Evolutionary conservation across 2,113 vertebrate species (phyloP), one percentile per base, ranked within the genome.

Genomic region (Nestor notabilis): DNA sequence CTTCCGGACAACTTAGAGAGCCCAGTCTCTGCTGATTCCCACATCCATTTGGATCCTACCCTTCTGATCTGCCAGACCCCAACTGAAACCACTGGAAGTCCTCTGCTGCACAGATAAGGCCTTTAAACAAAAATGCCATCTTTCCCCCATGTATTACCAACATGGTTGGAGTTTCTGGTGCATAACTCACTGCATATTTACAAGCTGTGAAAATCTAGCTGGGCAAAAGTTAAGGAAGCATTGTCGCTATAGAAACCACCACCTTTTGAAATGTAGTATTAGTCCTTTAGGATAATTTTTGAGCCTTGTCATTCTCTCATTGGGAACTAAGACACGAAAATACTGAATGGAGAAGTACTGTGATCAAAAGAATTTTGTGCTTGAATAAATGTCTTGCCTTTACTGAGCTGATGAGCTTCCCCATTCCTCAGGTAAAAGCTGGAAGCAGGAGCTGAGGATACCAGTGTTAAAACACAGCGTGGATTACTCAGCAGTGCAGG

Each of bases 161-260:
- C 92, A 88, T 63, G 37, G 53, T 5, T 83, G 72, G 53, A 52
- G 56, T 43, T 86, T 72, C 12, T 79, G 86, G 82, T 72, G 69
- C 50, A 63, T 33, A 93, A 94, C 46, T 19, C 50, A 46, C 25
- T 63, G 58, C 46, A 37, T 52, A 92, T 90, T 89, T 88, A 77
- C 75, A 88, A 66, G 71, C 75, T 60, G 46, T 58, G 68, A 91
- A 93, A 93, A 92, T 50, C 46, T 35, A 76, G 44, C 75, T n/a
- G 72, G 90, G 74, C 90, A 90, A 85, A 94, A 91, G 49, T 25
- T 58, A 56, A 78, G 79, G 37, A 64, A 83, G 35, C 17, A 44
- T 20, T 85, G 72, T 83, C 91, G 81, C 93, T 96, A 88, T 60
- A 96, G 90, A 94, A 96, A 94, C 92, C 70, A 31, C 8, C 72